phyloP scores from a whole-genome alignment of 2,113 vertebrate species.

The Pleuronectes platessa region DNA sequence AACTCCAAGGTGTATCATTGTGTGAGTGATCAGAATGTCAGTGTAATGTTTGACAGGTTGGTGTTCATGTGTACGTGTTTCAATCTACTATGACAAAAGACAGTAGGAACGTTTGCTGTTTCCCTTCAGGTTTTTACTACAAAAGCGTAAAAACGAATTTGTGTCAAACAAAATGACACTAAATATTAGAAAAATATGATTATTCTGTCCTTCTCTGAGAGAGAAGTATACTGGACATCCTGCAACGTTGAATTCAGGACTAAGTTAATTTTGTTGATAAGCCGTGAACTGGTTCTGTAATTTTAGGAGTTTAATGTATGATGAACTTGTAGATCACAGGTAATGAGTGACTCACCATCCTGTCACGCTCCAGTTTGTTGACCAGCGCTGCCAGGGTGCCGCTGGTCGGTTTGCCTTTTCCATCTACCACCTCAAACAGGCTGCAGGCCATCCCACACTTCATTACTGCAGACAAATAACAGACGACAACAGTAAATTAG shows the following conservation, averaged over 20 bases:
- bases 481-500: not conserved
- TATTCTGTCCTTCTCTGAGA: too few species aligned
- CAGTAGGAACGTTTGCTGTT: too few species aligned
- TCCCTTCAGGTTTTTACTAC: too few species aligned
- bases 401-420: conserved; percentile 89
- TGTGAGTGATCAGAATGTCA: not conserved
- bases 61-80: not conserved
- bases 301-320: not conserved
- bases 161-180: too few species aligned
- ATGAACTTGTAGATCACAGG: not conserved
- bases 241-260: too few species aligned
- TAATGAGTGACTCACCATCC: conserved; percentile 85
- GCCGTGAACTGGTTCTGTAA: not conserved
- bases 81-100: too few species aligned
- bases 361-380: conserved; percentile 92
- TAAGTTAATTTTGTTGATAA: not conserved
- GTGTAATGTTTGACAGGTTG: not conserved
- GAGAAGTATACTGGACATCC: not conserved
- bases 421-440: conserved; percentile 91
- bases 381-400: conserved; percentile 89
- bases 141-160: too few species aligned
- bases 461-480: conserved; percentile 78
- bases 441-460: conserved; percentile 91
- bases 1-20: not conserved
- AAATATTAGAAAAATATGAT: too few species aligned